These are phyloP conservation scores for Lasioglossum oenotherae DNA, from an alignment of 2,888 invertebrate species.

Conservation along the genomic window DNA sequence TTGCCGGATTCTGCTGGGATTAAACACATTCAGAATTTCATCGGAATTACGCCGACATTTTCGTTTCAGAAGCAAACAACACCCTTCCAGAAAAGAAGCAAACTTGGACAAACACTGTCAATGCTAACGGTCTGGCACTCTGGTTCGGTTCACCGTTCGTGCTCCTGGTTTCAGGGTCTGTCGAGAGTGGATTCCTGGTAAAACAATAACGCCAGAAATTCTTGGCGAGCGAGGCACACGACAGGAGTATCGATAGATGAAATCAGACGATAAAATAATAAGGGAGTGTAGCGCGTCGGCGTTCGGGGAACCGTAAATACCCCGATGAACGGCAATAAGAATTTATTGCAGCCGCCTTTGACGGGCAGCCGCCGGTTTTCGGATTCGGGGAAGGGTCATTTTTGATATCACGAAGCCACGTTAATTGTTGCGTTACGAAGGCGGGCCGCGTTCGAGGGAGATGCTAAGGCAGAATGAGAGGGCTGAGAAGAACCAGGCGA, in stretches of 20 bases:
- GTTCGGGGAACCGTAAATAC: constrained; percentile 70
- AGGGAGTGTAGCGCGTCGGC: constrained; percentile 29
- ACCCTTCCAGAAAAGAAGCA: background rate
- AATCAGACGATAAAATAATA: constrained; percentile 54
- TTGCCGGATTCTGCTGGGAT: too few species aligned
- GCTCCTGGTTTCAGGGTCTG: background rate
- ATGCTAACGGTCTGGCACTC: background rate
- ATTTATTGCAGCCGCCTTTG: constrained; percentile 82
- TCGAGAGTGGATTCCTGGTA: background rate
- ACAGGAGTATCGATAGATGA: constrained; percentile 38
- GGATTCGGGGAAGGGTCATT: constrained; percentile 81
- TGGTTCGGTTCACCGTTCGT: background rate
- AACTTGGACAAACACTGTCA: background rate
- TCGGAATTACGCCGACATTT: background rate
- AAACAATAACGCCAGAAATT: background rate
- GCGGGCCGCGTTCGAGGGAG: constrained; percentile 64
- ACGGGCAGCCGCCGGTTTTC: constrained; percentile 77
- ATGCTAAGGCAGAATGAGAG: constrained; percentile 55
- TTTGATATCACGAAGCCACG: constrained; percentile 80
- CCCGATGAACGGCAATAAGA: constrained; percentile 77
- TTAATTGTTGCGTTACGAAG: constrained; percentile 79
- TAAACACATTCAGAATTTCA: background rate
- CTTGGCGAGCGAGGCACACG: background rate
- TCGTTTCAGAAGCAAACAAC: too few species aligned
- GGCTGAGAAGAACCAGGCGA: constrained; percentile 55